Conservation (phyloP, 2,888 invertebrate genomes). For the Zele albiditarsus region DNA sequence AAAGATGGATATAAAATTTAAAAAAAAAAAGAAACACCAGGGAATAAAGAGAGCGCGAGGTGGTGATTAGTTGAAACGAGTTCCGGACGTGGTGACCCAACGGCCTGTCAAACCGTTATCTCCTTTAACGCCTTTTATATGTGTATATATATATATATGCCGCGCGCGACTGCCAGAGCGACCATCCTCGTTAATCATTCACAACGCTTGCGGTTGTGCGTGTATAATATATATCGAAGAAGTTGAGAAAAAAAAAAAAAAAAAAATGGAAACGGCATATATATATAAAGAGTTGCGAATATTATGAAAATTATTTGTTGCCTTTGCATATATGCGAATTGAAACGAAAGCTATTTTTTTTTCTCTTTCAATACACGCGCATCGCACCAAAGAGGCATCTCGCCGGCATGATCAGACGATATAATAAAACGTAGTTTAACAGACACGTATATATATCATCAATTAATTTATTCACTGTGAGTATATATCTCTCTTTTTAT, state of each 20-base stretch:
- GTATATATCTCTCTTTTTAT: constrained; percentile 20
- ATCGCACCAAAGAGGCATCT: constrained; percentile 16
- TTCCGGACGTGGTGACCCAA: constrained; percentile 54
- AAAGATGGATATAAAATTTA: constrained; percentile 19
- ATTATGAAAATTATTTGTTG: constrained; percentile 23
- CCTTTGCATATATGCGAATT: neutral
- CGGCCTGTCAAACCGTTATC: constrained; percentile 54
- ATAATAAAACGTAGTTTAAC: constrained; percentile 38
- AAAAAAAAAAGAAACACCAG: constrained; percentile 10
- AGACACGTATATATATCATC: constrained; percentile 49
- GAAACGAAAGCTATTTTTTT: neutral
- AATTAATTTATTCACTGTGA: constrained; percentile 51
- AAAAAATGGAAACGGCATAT: constrained; percentile 2
- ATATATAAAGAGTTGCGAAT: neutral
- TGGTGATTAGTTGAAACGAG: constrained; percentile 53
- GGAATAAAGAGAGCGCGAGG: constrained; percentile 36
- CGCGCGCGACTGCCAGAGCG: constrained; percentile 33
- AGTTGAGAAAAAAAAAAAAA: constrained; percentile 24
- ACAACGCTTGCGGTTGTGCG: constrained; percentile 26
- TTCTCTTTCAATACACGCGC: neutral
- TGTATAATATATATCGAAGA: constrained; percentile 10
- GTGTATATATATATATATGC: constrained; percentile 10
- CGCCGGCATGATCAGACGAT: constrained; percentile 28
- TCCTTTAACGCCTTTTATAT: constrained; percentile 50
- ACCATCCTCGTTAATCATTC: constrained; percentile 46